These are phyloP conservation scores for Trachymyrmex septentrionalis DNA, from an alignment of 1,140 invertebrate species.

Conservation along the genomic window DNA sequence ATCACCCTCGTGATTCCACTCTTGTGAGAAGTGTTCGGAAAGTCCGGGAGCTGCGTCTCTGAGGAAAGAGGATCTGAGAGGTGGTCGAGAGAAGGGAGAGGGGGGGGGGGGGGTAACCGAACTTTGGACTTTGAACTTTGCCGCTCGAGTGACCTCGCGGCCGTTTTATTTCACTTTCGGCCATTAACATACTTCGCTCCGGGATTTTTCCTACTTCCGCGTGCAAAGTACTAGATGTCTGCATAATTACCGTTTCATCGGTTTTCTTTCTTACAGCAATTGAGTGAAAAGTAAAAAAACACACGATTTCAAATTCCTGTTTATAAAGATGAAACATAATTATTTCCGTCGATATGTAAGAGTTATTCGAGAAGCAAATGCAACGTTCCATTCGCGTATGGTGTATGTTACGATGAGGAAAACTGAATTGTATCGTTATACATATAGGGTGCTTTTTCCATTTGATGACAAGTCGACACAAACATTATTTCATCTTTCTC, in stretches of 20 bases:
- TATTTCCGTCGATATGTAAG: neutral
- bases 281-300: conserved; percentile 19
- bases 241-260: conserved; percentile 67
- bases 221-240: conserved; percentile 55
- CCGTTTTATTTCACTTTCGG: conserved; percentile 84
- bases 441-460: too few relatives aligned
- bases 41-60: conserved; percentile 69
- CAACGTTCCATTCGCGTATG: neutral
- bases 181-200: conserved; percentile 84
- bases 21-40: conserved; percentile 67
- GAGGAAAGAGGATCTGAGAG: conserved; percentile 48
- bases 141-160: conserved; percentile 79
- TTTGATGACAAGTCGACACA: too few relatives aligned
- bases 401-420: neutral
- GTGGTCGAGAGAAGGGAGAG: neutral
- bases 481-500: too few relatives aligned
- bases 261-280: neutral
- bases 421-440: neutral
- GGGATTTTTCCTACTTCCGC: conserved; percentile 81
- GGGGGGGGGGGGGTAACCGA: conserved; percentile 61
- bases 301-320: neutral
- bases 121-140: conserved; percentile 85
- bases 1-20: conserved; percentile 37
- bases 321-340: neutral
- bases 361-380: neutral